Evolutionary conservation across 2,797 vertebrate species (phyloP).

Genomic region (Enteromius treurensis): DNA sequence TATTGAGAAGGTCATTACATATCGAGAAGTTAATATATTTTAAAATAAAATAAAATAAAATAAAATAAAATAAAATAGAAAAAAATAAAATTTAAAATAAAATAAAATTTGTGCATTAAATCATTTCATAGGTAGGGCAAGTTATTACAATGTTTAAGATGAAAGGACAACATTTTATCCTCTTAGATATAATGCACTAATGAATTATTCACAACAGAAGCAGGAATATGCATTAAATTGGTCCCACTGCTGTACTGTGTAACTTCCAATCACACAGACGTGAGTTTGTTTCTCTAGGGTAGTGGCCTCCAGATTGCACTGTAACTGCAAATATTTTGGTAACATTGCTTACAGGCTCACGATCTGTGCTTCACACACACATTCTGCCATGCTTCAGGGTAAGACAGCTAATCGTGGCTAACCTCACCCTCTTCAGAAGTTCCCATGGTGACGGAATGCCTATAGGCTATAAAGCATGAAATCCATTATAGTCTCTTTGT

Average conservation of each 20-base stretch:
- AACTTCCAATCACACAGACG: constrained; percentile 3
- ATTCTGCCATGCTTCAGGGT: neutral
- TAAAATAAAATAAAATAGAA: neutral
- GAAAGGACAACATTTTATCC: neutral
- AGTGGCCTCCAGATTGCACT: constrained; percentile 9
- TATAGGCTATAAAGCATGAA: constrained; percentile 21
- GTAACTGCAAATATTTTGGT: constrained; percentile 25
- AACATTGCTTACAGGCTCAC: constrained; percentile 2
- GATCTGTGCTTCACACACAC: constrained; percentile 23
- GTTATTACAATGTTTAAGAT: neutral
- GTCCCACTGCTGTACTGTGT: neutral
- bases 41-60: neutral
- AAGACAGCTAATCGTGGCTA: constrained; percentile 24
- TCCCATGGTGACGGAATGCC: constrained; percentile 28
- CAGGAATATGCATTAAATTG: neutral
- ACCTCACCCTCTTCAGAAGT: constrained; percentile 25
- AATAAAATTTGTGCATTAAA: neutral
- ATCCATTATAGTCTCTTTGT: constrained; percentile 31
- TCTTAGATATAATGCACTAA: constrained; percentile 3
- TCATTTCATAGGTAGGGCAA: neutral
- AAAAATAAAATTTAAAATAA: no score
- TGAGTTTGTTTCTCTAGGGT: constrained; percentile 15
- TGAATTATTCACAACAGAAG: constrained; percentile 10
- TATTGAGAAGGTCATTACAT: neutral
- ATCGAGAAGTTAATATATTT: neutral